Evolutionary conservation across 2,113 vertebrate genomes (phyloP).

Genomic region (Mystacornis crossleyi): DNA sequence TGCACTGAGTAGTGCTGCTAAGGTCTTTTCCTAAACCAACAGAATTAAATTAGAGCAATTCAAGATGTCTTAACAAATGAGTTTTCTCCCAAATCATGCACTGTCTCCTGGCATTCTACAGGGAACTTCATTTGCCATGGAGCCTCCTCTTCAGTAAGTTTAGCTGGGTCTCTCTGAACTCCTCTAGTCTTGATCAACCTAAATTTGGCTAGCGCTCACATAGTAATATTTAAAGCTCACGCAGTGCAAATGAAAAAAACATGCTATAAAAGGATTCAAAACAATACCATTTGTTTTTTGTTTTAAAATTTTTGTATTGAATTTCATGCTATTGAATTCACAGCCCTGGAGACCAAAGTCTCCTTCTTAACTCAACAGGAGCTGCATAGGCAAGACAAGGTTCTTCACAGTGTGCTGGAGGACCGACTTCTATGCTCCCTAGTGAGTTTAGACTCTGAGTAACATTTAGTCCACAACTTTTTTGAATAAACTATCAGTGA

Average conservation of each 20-base stretch:
- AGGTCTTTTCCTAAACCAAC: not conserved
- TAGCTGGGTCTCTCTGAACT: not conserved
- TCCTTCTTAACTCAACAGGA: not conserved
- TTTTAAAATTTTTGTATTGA: slow-evolving; percentile 9
- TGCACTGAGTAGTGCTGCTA: not conserved
- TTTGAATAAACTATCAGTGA: slow-evolving; percentile 11
- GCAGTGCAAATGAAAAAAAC: slow-evolving; percentile 28
- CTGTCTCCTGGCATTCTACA: not conserved
- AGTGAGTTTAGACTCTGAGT: not conserved
- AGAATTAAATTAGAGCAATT: not conserved
- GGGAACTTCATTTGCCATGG: not conserved
- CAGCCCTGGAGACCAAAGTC: not conserved
- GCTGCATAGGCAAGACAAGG: not conserved
- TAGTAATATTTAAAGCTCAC: not conserved
- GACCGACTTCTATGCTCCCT: not conserved
- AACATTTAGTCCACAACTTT: not conserved
- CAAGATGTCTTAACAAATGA: not conserved
- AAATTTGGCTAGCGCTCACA: slow-evolving; percentile 22
- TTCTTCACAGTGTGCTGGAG: not conserved
- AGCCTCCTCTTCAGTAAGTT: not conserved
- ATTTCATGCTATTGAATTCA: slow-evolving; percentile 35
- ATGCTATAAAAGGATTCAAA: slow-evolving; percentile 46
- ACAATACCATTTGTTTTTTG: slow-evolving; percentile 21
- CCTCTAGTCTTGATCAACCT: not conserved
- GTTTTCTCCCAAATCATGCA: not conserved